Conservation (phyloP, 2,113 vertebrate genomes). For the Coryphaenoides rupestris region DNA sequence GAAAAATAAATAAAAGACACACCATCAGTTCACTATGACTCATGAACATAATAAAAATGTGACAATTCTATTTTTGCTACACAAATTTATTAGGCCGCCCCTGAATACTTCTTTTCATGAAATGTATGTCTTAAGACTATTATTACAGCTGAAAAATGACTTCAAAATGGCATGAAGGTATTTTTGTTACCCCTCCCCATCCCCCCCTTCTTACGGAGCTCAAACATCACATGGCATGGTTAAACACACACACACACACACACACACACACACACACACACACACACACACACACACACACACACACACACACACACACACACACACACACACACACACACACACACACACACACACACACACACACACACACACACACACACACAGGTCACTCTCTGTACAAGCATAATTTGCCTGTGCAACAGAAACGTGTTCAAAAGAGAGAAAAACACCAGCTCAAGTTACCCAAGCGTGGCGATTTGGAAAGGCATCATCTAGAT, state of each 20-base stretch:
- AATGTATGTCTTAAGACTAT: background rate
- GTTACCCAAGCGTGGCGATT: slow-evolving; percentile 36
- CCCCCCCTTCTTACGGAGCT: background rate
- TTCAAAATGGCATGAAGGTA: too few relatives aligned
- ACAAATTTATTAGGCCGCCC: background rate
- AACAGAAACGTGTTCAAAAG: slow-evolving; percentile 17
- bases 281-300: background rate
- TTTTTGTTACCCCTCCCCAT: slow-evolving; percentile 1
- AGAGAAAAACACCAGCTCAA: slow-evolving; percentile 17
- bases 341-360: background rate
- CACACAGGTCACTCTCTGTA: slow-evolving; percentile 16
- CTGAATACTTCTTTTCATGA: background rate
- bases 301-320: background rate
- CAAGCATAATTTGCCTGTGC: slow-evolving; percentile 15
- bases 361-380: background rate
- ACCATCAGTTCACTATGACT: background rate
- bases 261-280: background rate
- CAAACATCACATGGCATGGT: slow-evolving; percentile 4
- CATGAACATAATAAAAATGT: slow-evolving; percentile 9
- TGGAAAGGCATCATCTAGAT: slow-evolving; percentile 49
- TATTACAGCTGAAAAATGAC: background rate
- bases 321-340: background rate
- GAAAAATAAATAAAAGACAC: background rate
- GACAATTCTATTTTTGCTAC: background rate
- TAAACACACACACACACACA: background rate